Base-by-base conservation (phyloP, 2,113 vertebrate species). In the Tetraodon nigroviridis region DNA sequence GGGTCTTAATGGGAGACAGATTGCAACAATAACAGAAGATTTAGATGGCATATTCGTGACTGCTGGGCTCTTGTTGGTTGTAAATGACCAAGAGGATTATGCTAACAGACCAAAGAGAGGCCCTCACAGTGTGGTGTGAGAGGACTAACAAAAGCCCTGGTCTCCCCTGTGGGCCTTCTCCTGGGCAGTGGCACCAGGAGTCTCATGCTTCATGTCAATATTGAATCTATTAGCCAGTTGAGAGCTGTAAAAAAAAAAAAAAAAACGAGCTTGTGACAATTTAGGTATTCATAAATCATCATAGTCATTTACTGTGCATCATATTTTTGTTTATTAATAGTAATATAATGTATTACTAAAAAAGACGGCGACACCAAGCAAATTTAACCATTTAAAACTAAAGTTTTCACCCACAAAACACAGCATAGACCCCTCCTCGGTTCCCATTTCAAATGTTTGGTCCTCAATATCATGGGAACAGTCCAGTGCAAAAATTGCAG, bases 1-100 rank as follows among this genome's bases (percentile, higher is more conserved):
- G 40, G 55, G 49, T 67, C 62, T 74, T 83, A 86, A 86, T 84
- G 79, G 82, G 79, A 74, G 77, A 83, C 82, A 85, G 80, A 83
- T 85, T 85, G 71, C 67, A 84, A 83, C 86, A 87, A 87, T 80
- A 86, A 84, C 78, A 78, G 68, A 73, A 78, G 80, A 78, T 83
- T 80, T 76, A 85, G 76, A 54, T 68, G 78, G 71, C 67, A 82
- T 83, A 83, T 81, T 83, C 66, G 71, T 82, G 69, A 75, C 77
- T 15, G 29, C 79, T 82, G 71, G 58, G 58, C 58, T 82, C 63
- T 51, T 77, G 55, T 86, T 82, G 78, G 37, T 76, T 88, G 84
- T 76, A 79, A 87, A 87, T 86, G 63, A 74, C 63, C 51, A 42
- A 50, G 62, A 63, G 79, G 84, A 88, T 88, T 88, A 88, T 88